A percentile compares a stretch with the other conserved stretches of the same genome.
These are phyloP conservation scores for Microcebus jonahi DNA, from an alignment of 2,113 vertebrate genomes.

Conservation along the genomic window DNA sequence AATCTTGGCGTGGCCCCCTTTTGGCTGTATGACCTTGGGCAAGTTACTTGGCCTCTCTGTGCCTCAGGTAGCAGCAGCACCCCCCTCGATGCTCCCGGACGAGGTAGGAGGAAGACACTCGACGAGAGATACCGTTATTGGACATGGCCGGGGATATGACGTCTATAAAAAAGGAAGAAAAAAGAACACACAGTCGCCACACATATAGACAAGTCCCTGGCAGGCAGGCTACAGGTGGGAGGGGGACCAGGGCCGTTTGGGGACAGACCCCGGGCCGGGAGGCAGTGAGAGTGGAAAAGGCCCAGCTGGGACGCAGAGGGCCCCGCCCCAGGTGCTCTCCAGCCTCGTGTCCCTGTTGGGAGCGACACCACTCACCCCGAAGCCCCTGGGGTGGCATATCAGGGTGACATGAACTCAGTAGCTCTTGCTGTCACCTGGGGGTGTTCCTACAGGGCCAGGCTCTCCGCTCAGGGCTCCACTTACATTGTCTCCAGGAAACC, in stretches of 20 bases:
- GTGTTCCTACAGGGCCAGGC: not conserved
- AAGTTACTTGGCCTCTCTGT: not conserved
- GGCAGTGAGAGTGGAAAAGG: not conserved
- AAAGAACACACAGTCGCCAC: rapidly evolving
- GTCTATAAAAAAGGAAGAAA: not conserved
- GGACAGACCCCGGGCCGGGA: not conserved
- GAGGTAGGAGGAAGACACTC: not conserved
- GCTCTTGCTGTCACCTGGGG: no score
- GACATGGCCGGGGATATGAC: not conserved
- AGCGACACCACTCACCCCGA: not conserved
- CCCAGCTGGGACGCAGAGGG: not conserved
- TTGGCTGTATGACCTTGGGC: not conserved
- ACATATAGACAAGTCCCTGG: not conserved
- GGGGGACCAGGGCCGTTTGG: not conserved
- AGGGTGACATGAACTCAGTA: rapidly evolving
- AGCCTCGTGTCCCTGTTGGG: not conserved
- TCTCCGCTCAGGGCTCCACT: not conserved
- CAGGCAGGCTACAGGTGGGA: not conserved
- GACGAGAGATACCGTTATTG: no score
- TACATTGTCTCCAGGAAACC: not conserved
- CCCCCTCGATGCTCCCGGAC: not conserved
- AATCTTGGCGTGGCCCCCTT: not conserved
- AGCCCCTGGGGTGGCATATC: not conserved
- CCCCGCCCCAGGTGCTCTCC: not conserved
- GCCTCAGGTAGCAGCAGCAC: not conserved